These are phyloP conservation scores for Euclidia mi DNA, from an alignment of 2,888 invertebrate genomes.

Conservation along the genomic window DNA sequence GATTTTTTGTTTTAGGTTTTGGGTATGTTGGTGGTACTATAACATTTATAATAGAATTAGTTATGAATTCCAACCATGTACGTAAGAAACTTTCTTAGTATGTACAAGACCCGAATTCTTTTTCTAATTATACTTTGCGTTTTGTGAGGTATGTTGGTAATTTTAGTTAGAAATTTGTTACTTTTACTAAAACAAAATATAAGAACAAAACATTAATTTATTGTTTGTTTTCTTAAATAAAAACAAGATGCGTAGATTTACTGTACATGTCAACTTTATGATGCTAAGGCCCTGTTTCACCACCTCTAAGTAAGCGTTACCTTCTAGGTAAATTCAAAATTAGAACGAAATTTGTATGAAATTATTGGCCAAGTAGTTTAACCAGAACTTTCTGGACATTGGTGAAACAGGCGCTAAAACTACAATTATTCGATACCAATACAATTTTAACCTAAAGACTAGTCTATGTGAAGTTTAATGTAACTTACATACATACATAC, in stretches of 20 bases:
- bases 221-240: slow-evolving; percentile 27
- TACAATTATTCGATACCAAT: slow-evolving; percentile 19
- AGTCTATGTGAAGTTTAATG: slow-evolving; percentile 57
- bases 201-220: slow-evolving; percentile 63
- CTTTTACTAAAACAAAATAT: slow-evolving; percentile 22
- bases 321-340: too few relatives aligned
- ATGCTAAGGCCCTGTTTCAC: too few relatives aligned
- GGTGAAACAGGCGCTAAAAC: too few relatives aligned
- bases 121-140: slow-evolving; percentile 5
- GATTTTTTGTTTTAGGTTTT: slow-evolving; percentile 82
- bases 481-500: too few relatives aligned
- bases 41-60: slow-evolving; percentile 68
- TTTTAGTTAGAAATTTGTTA: too few relatives aligned
- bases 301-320: too few relatives aligned
- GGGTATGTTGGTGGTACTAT: slow-evolving; percentile 81
- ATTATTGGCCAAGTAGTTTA: too few relatives aligned
- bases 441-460: slow-evolving; percentile 61
- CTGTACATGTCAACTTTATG: slow-evolving; percentile 43
- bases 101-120: too few relatives aligned
- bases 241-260: slow-evolving; percentile 30
- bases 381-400: too few relatives aligned
- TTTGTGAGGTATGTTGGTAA: too few relatives aligned
- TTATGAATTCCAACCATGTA: slow-evolving; percentile 51
- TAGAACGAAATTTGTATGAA: too few relatives aligned
- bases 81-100: slow-evolving; percentile 37